Percentiles rank a stretch among this genome's conserved stretches.
Evolutionary conservation across 1,140 invertebrate species (phyloP).

Genomic region (Trigoniulus corallinus): DNA sequence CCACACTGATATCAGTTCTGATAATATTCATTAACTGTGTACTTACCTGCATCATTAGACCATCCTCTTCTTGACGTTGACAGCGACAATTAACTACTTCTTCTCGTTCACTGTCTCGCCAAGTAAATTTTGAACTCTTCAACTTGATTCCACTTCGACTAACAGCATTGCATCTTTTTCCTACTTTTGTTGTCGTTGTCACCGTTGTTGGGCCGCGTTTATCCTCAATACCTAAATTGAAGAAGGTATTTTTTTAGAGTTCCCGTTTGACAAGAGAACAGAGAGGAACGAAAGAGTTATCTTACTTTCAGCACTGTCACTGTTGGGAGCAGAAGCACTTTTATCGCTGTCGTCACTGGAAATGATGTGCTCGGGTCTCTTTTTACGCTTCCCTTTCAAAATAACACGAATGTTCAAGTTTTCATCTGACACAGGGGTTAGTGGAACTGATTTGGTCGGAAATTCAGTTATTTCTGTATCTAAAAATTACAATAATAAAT

Average conservation of each 20-base stretch:
- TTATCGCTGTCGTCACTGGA: too few species aligned
- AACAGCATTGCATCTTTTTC: background rate
- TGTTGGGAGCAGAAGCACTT: too few species aligned
- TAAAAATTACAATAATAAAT: too few species aligned
- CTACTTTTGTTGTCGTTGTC: constrained; percentile 5
- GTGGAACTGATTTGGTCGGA: too few species aligned
- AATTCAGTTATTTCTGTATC: too few species aligned
- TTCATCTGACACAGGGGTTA: too few species aligned
- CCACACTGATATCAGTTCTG: background rate
- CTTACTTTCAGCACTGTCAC: too few species aligned
- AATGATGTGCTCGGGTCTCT: too few species aligned
- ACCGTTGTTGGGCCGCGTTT: background rate
- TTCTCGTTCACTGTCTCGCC: constrained; percentile 16
- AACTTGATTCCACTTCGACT: background rate
- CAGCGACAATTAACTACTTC: constrained; percentile 81
- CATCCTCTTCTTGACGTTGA: constrained; percentile 68
- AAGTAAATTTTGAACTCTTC: constrained; percentile 4
- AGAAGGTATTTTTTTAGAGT: background rate
- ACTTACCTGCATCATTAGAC: constrained; percentile 59
- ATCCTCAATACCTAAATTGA: constrained; percentile 20
- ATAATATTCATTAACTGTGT: background rate
- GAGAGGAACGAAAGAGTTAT: too few species aligned
- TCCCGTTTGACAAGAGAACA: too few species aligned
- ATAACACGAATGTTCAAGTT: too few species aligned
- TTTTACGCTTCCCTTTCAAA: too few species aligned